Base-by-base conservation (phyloP, 2,113 vertebrate genomes). In the Epinephelus lanceolatus region DNA sequence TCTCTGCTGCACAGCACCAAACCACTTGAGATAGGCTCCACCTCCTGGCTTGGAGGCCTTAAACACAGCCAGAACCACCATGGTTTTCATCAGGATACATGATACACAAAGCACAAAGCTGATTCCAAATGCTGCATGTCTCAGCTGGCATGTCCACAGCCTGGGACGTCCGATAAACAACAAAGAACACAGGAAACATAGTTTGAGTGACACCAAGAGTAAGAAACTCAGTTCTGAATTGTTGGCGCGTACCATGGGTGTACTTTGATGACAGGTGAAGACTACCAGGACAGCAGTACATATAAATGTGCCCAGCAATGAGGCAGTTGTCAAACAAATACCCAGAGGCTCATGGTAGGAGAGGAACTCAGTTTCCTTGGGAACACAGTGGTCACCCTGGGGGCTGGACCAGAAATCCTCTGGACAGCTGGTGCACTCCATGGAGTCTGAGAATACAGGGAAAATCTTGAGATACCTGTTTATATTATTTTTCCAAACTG, bases 181-280 rank as follows among this genome's bases (percentile, higher is more conserved):
- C 66, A 94, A 71, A 1, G 93, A 94, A 47, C 94, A 95, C 5
- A 95, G 74, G 76, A 95, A 95, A 72, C 93, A 95, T 12, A 94
- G 59, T 55, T 92, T 94, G 6, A 95, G 88, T 30, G 93, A 94
- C 27, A 92, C 0, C 33, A 94, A 79, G 1, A 94, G 80, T 19
- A 70, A 65, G 40, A 94, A 95, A 69, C 94, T 94, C 18, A 94
- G 86, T 78, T 94, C 94, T 19, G 93, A 93, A 75, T 95, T 95
- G 53, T 94, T 95, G 47, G 93, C 91, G 0, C 88, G 86, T 6
- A 95, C 93, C 19, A 95, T 74, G 0, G 94, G 91, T n/a, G 93
- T 94, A 8, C 72, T 73, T 13, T 71, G 84, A 65, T 94, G 76
- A 63, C n/a, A 56, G 11, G 75, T 74, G 19, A 91, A 93, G 13